A percentile compares a stretch with the other conserved stretches of the same genome.
phyloP scores from a whole-genome alignment of 2,797 vertebrate species.

The Odontamblyopus lacepedii region DNA sequence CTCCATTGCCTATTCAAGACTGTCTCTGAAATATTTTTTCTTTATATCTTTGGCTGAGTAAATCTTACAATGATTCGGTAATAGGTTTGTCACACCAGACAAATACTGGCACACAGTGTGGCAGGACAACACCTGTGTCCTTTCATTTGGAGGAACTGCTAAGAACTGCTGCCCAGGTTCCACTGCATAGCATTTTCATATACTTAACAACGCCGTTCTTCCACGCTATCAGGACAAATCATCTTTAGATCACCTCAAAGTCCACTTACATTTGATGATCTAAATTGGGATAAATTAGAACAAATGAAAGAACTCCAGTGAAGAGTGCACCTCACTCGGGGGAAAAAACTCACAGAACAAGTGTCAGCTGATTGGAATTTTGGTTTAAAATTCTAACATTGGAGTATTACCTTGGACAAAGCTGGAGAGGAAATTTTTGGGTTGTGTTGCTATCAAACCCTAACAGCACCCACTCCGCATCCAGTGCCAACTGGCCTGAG shows the following conservation, averaged over 20 bases:
- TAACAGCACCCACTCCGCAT: constrained; percentile 57
- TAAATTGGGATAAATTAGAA: constrained; percentile 20
- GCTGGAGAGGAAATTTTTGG: constrained; percentile 56
- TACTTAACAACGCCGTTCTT: constrained; percentile 38
- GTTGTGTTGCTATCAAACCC: constrained; percentile 61
- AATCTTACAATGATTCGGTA: constrained; percentile 91
- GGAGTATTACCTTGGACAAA: constrained; percentile 77
- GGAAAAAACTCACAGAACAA: constrained; percentile 23
- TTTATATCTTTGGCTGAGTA: constrained; percentile 72
- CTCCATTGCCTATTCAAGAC: constrained; percentile 76
- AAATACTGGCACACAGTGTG: constrained; percentile 87
- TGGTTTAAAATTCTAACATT: constrained; percentile 19
- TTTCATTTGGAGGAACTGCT: constrained; percentile 52
- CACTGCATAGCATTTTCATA: constrained; percentile 32
- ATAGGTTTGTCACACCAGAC: constrained; percentile 71
- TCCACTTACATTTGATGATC: constrained; percentile 31
- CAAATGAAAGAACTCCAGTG: constrained; percentile 36
- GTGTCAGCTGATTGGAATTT: constrained; percentile 32
- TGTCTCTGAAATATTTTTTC: constrained; percentile 78
- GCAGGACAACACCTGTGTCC: constrained; percentile 70
- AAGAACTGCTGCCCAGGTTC: constrained; percentile 44
- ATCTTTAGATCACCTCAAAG: constrained; percentile 36
- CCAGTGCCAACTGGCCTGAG: constrained; percentile 68
- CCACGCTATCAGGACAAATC: constrained; percentile 45
- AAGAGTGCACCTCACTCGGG: constrained; percentile 24